Evolutionary conservation across 2,888 invertebrate species (phyloP), one percentile per base, ranked within the genome.

Genomic region (Loripinus fragilis): DNA sequence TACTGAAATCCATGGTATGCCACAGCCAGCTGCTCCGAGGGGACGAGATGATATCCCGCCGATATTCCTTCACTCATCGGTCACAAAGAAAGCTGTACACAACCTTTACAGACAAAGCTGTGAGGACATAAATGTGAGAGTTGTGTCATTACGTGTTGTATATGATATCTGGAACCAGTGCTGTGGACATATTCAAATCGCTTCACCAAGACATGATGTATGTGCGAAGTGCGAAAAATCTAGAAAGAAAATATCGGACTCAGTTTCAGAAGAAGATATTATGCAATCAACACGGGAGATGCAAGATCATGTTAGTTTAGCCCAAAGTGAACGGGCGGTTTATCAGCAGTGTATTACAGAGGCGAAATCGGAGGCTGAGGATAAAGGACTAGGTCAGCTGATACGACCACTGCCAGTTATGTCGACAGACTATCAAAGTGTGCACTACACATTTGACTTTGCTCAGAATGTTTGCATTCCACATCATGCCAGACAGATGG

Each of bases 21-120:
- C 66, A 5, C 66, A 66, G 38, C 66, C 66, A 12, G 66, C 66
- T 17, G 66, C 66, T 15, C 66, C 66, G 2, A 35, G 66, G 10
- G 66, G 66, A 12, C 66, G 41, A 12, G 15, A 10, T 38, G 35
- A 38, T 66, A 38, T 35, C 15, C 66, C 66, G 8, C 33, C 66
- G 5, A 38, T 66, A 20, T 66, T 20, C 30, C 38, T 66, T 17
- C 66, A 66, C 38, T 66, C 66, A 7, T 20, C 20, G 2, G 7
- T 66, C 38, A 66, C 50, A 5, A 50, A 50, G n/a, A 20, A 20
- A 12, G 8, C 5, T 23, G 50, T 50, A n/a, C 50, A 50, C n/a
- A 50, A 50, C 15, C 5, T 20, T 12, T 50, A 50, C 23, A 23
- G 10, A 50, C 15, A 7, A 7, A 50, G 50, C 50, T 20, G 10